A percentile compares a stretch with the other conserved stretches of the same genome.
Conservation (phyloP, 2,113 vertebrate genomes). For the Peromyscus californicus region DNA sequence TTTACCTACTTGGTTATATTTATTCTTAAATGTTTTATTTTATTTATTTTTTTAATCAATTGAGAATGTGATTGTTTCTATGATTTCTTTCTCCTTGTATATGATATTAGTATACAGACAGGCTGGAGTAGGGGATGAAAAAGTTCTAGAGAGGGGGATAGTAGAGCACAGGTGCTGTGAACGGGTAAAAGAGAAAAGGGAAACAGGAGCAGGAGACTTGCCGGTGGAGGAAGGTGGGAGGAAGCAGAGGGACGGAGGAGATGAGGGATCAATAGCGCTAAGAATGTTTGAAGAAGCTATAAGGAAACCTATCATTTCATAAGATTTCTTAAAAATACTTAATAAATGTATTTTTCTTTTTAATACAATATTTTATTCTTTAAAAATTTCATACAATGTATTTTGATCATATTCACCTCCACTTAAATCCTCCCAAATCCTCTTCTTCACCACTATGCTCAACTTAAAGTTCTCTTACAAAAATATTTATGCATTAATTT, state of each 20-base stretch:
- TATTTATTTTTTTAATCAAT: not conserved
- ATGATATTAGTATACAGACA: not conserved
- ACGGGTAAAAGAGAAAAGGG: too few relatives aligned
- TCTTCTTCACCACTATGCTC: not conserved
- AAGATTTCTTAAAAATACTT: not conserved
- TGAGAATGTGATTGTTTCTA: not conserved
- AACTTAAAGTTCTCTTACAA: not conserved
- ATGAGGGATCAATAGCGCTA: not conserved
- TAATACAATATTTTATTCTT: not conserved
- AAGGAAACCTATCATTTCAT: not conserved
- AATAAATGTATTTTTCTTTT: not conserved
- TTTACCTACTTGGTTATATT: not conserved
- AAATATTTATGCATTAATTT: not conserved
- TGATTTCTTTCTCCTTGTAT: not conserved
- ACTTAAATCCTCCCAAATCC: not conserved
- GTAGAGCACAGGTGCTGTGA: not conserved
- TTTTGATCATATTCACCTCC: not conserved
- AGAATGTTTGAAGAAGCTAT: not conserved
- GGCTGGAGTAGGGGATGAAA: not conserved
- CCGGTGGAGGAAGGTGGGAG: not conserved
- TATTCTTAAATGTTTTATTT: not conserved
- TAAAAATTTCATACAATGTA: not conserved
- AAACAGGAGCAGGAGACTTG: not conserved
- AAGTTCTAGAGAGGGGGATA: not conserved
- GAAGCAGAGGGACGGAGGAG: not conserved